Percentiles rank a stretch among this genome's conserved stretches.
Evolutionary conservation across 2,888 invertebrate species (phyloP).

Genomic region (Carcina quercana): DNA sequence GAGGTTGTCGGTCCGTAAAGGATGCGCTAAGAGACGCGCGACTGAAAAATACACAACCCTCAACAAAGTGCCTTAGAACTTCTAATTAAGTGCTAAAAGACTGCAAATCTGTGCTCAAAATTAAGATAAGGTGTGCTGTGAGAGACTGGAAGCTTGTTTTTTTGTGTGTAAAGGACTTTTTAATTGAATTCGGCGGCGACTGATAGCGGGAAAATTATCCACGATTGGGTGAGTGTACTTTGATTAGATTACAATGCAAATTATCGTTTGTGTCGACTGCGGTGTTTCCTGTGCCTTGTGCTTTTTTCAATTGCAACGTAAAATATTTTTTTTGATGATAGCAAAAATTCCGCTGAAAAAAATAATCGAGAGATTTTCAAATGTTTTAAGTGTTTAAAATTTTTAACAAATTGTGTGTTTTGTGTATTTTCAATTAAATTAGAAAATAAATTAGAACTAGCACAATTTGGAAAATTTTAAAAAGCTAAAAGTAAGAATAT

Average conservation of each 20-base stretch:
- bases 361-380: too few species aligned
- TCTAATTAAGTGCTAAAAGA: conserved; percentile 36
- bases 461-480: too few species aligned
- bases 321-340: too few species aligned
- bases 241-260: conserved; percentile 71
- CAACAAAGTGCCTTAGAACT: conserved; percentile 38
- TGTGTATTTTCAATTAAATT: too few species aligned
- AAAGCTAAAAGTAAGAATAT: too few species aligned
- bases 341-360: too few species aligned
- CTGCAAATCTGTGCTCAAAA: conserved; percentile 54
- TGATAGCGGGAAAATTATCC: conserved; percentile 68
- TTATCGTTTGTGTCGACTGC: conserved; percentile 50
- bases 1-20: conserved; percentile 65
- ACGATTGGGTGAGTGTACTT: conserved; percentile 70
- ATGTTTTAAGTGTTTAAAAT: too few species aligned
- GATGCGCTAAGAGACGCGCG: conserved; percentile 36
- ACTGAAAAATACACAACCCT: conserved; percentile 30
- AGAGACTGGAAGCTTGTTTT: conserved; percentile 42
- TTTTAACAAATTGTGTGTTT: too few species aligned
- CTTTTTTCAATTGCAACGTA: conserved; percentile 33
- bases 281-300: conserved; percentile 28
- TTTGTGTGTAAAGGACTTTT: conserved; percentile 53
- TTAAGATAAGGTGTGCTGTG: conserved; percentile 48
- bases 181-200: conserved; percentile 39
- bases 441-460: too few species aligned